Evolutionary conservation across 2,797 vertebrate species (phyloP).

Genomic region (Microcaecilia unicolor): DNA sequence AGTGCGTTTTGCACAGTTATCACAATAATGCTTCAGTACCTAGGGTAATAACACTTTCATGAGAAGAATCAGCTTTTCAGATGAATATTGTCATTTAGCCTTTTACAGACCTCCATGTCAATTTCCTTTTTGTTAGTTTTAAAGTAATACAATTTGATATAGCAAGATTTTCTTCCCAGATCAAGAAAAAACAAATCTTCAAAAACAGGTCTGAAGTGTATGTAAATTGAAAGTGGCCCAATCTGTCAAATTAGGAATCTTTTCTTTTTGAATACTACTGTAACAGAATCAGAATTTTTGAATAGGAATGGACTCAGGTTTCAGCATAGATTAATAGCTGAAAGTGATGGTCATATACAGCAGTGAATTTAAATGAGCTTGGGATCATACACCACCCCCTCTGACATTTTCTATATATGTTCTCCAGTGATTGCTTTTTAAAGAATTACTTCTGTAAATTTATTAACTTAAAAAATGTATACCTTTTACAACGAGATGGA

Average conservation of each 20-base stretch:
- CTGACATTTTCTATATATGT: slow-evolving; percentile 23
- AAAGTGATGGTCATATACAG: slow-evolving; percentile 40
- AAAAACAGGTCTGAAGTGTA: too few relatives aligned
- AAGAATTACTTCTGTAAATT: slow-evolving; percentile 34
- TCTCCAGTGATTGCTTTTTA: slow-evolving; percentile 39
- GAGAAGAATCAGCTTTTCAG: too few relatives aligned
- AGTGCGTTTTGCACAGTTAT: too few relatives aligned
- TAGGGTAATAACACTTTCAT: too few relatives aligned
- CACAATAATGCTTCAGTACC: too few relatives aligned
- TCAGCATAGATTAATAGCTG: slow-evolving; percentile 45
- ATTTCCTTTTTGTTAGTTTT: too few relatives aligned
- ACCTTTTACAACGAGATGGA: slow-evolving; percentile 23
- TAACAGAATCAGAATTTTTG: slow-evolving; percentile 29
- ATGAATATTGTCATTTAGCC: too few relatives aligned
- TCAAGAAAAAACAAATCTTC: neutral
- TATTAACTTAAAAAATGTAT: slow-evolving; percentile 42
- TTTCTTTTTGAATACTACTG: neutral
- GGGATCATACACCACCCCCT: slow-evolving; percentile 32
- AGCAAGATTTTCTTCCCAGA: neutral
- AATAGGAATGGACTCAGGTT: slow-evolving; percentile 44
- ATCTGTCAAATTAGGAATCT: slow-evolving; percentile 36
- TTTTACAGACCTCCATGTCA: too few relatives aligned
- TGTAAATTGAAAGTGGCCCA: slow-evolving; percentile 33
- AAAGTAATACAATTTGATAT: too few relatives aligned
- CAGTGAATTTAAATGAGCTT: slow-evolving; percentile 41